These are phyloP conservation scores for Drosophila siamana DNA, from an alignment of 2,888 invertebrate genomes.

Conservation along the genomic window DNA sequence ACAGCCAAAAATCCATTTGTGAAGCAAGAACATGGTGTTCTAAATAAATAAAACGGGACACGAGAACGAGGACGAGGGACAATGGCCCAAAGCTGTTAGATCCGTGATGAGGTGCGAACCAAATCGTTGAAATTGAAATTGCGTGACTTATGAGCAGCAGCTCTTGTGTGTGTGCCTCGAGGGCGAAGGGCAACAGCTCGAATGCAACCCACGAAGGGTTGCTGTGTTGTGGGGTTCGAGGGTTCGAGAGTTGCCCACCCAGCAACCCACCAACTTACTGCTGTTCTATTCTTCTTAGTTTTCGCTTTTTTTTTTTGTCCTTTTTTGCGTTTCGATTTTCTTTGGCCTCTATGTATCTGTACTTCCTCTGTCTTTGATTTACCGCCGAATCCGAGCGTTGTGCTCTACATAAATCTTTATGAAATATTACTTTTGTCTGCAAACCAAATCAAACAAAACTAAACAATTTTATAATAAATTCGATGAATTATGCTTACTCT, in stretches of 20 bases:
- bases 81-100: background rate
- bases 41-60: slow-evolving; percentile 33
- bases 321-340: background rate
- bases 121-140: slow-evolving; percentile 59
- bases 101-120: slow-evolving; percentile 64
- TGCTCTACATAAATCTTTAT: slow-evolving; percentile 4
- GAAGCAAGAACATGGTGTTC: slow-evolving; percentile 28
- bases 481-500: background rate
- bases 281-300: background rate
- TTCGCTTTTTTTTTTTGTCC: background rate
- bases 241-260: background rate
- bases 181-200: slow-evolving; percentile 18
- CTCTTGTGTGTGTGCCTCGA: background rate
- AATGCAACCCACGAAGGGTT: slow-evolving; percentile 1
- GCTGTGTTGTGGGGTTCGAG: background rate
- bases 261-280: background rate
- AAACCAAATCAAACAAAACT: slow-evolving; percentile 15
- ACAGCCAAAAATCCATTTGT: slow-evolving; percentile 57
- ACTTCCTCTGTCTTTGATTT: background rate
- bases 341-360: background rate
- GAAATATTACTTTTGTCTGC: slow-evolving; percentile 2
- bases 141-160: slow-evolving; percentile 47
- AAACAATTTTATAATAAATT: slow-evolving; percentile 9
- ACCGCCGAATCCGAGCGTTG: background rate
- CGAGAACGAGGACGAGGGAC: background rate